phyloP scores from a whole-genome alignment of 2,797 vertebrate species.

The Rhinogobio ventralis region DNA sequence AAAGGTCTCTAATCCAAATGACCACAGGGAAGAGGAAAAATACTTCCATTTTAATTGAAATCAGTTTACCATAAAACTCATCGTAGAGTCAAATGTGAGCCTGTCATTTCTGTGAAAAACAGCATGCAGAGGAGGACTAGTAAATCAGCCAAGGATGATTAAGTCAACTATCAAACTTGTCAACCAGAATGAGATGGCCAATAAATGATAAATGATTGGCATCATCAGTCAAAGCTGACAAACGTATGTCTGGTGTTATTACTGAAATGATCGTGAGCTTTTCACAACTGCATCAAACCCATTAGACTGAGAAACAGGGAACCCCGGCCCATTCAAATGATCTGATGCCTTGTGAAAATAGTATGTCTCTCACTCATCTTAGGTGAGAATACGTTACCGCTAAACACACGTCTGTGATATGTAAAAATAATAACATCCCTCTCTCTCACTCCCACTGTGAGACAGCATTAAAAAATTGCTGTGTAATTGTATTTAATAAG shows the following conservation, averaged over 20 bases:
- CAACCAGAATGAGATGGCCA: constrained; percentile 39
- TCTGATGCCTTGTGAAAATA: constrained; percentile 43
- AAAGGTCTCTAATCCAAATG: constrained; percentile 38
- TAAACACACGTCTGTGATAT: constrained; percentile 53
- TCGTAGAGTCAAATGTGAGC: constrained; percentile 9
- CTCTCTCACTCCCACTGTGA: constrained; percentile 26
- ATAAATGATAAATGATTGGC: constrained; percentile 40
- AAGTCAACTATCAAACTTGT: constrained; percentile 43
- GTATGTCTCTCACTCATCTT: constrained; percentile 42
- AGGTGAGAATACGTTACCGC: constrained; percentile 44
- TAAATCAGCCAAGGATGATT: constrained; percentile 40
- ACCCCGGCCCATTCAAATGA: constrained; percentile 33
- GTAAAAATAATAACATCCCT: constrained; percentile 53
- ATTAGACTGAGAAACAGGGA: constrained; percentile 35
- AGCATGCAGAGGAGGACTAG: constrained; percentile 11
- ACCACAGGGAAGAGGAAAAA: constrained; percentile 27
- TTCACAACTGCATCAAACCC: constrained; percentile 38
- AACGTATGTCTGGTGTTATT: constrained; percentile 27
- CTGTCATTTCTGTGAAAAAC: constrained; percentile 18
- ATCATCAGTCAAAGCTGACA: constrained; percentile 38
- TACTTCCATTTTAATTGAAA: constrained; percentile 37
- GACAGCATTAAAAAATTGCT: constrained; percentile 41
- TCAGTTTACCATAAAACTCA: constrained; percentile 47
- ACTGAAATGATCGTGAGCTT: constrained; percentile 24
- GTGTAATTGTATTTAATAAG: constrained; percentile 58